These are phyloP conservation scores for Mizuhopecten yessoensis DNA, from an alignment of 1,140 invertebrate genomes.

Conservation along the genomic window DNA sequence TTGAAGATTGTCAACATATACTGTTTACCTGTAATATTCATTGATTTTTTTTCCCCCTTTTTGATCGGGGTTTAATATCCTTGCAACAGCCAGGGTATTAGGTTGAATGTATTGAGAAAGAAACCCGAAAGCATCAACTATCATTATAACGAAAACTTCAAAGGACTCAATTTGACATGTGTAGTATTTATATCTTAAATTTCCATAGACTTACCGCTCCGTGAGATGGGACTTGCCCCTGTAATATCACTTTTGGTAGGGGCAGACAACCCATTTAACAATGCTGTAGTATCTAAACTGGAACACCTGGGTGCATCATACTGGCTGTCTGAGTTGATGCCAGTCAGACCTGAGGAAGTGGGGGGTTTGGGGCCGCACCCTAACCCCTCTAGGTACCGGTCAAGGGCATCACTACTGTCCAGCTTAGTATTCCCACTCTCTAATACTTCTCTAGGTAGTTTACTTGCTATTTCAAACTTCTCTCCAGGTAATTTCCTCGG, in stretches of 20 bases:
- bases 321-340: slow-evolving; percentile 35
- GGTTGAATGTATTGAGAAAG: too few species aligned
- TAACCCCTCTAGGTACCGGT: slow-evolving; percentile 65
- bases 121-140: too few species aligned
- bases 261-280: slow-evolving; percentile 51
- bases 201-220: slow-evolving; percentile 36
- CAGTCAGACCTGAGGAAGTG: not conserved
- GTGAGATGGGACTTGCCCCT: slow-evolving; percentile 67
- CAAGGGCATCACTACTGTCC: slow-evolving; percentile 63
- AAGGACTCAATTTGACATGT: too few species aligned
- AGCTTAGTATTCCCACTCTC: slow-evolving; percentile 53
- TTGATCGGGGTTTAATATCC: too few species aligned
- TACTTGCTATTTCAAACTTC: slow-evolving; percentile 58
- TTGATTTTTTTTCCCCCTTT: too few species aligned
- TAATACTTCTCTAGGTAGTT: slow-evolving; percentile 60
- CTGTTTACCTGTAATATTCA: too few species aligned
- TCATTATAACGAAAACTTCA: too few species aligned
- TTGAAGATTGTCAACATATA: too few species aligned
- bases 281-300: slow-evolving; percentile 65
- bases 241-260: slow-evolving; percentile 65
- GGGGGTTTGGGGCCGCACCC: slow-evolving; percentile 17
- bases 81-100: too few species aligned
- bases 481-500: slow-evolving; percentile 42
- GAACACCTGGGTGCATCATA: slow-evolving; percentile 63
- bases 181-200: too few species aligned